These are phyloP conservation scores for Drosophila lacertosa DNA, from an alignment of 1,140 invertebrate genomes.

Conservation along the genomic window DNA sequence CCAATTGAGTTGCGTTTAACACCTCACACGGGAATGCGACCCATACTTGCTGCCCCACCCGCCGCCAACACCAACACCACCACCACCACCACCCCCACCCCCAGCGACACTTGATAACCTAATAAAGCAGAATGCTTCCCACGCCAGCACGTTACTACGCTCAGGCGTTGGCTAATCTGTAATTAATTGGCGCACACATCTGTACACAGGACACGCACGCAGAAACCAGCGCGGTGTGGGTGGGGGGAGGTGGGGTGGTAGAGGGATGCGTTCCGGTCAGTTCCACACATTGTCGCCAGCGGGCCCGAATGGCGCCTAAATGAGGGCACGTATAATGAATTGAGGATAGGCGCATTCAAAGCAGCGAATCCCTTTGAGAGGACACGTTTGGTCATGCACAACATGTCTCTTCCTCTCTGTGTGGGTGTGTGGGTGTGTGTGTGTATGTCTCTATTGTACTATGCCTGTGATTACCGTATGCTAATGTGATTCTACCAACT, in stretches of 20 bases:
- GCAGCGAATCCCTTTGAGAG: not conserved
- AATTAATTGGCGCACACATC: conserved; percentile 74
- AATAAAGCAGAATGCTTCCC: conserved; percentile 52
- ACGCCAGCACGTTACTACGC: conserved; percentile 37
- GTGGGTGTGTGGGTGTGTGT: no score
- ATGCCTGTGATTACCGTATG: conserved; percentile 5
- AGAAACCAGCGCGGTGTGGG: conserved; percentile 25
- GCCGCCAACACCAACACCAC: not conserved
- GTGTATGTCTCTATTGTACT: not conserved
- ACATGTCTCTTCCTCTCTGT: not conserved
- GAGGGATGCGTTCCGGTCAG: conserved; percentile 27
- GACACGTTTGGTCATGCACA: not conserved
- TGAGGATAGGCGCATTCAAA: not conserved
- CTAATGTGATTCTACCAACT: not conserved
- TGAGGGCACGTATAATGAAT: conserved; percentile 18
- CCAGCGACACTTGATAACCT: conserved; percentile 47
- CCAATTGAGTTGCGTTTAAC: conserved; percentile 32
- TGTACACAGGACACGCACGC: conserved; percentile 67
- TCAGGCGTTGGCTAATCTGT: conserved; percentile 68
- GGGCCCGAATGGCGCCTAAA: conserved; percentile 12
- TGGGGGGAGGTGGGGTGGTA: not conserved
- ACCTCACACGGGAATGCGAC: conserved; percentile 17
- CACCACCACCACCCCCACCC: not conserved
- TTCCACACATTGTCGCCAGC: conserved; percentile 21
- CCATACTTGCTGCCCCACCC: not conserved